phyloP scores from a whole-genome alignment of 1,140 invertebrate genomes.

The Gonioctena quinquepunctata region DNA sequence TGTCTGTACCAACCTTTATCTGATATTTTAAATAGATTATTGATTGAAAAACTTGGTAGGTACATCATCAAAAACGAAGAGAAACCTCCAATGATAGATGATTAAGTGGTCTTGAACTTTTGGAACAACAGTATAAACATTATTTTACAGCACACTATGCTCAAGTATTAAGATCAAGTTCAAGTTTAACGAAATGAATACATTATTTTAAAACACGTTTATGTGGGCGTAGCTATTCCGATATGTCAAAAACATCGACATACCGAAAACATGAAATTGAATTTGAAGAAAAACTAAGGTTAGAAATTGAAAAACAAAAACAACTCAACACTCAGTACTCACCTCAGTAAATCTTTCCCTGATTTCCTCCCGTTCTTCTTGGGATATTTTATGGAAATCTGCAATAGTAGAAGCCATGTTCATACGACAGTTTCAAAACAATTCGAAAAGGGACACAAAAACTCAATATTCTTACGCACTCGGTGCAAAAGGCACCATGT shows the following conservation, averaged over 20 bases:
- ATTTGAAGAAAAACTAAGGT: constrained; percentile 1
- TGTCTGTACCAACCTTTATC: neutral
- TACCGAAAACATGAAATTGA: neutral
- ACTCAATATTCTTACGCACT: constrained; percentile 11
- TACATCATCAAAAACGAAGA: neutral
- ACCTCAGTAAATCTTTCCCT: constrained; percentile 52
- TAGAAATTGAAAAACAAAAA: constrained; percentile 1
- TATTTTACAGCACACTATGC: neutral
- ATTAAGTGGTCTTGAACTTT: neutral
- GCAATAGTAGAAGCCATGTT: constrained; percentile 37
- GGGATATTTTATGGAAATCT: constrained; percentile 43
- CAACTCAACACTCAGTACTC: constrained; percentile 30
- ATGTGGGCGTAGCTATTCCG: neutral
- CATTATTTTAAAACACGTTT: neutral
- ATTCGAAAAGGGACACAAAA: constrained; percentile 15
- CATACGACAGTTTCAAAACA: constrained; percentile 11
- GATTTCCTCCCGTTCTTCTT: constrained; percentile 53
- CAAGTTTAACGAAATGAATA: neutral
- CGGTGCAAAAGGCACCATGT: constrained; percentile 22
- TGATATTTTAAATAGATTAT: neutral
- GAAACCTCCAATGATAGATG: neutral
- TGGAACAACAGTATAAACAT: neutral
- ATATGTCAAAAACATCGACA: neutral
- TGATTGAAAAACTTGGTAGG: neutral
- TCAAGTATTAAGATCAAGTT: neutral